Percentiles rank a stretch among this genome's conserved stretches.
phyloP scores from a whole-genome alignment of 2,888 invertebrate species.

The Philereme transversata region DNA sequence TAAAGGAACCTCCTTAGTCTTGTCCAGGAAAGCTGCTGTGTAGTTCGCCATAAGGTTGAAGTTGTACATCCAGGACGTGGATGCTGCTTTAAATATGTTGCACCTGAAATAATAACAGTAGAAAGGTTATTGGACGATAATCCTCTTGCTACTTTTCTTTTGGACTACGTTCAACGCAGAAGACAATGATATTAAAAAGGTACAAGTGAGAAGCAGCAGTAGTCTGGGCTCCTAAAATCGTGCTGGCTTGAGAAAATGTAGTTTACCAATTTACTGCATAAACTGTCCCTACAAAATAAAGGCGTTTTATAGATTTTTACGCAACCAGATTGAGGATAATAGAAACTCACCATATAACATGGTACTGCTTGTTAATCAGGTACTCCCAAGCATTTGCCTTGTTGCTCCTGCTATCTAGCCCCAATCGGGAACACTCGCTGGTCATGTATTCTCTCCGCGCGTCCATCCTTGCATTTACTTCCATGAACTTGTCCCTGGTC shows the following conservation, averaged over 20 bases:
- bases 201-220: no score
- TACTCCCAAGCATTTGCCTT: constrained; percentile 94
- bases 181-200: no score
- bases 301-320: neutral
- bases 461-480: constrained; percentile 85
- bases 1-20: constrained; percentile 90
- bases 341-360: constrained; percentile 88
- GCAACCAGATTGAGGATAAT: no score
- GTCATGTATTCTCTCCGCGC: constrained; percentile 83
- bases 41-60: constrained; percentile 94
- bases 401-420: constrained; percentile 85
- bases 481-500: constrained; percentile 80
- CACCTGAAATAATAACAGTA: constrained; percentile 77
- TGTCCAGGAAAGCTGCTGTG: constrained; percentile 89
- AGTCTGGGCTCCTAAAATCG: no score
- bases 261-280: no score
- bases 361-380: constrained; percentile 90
- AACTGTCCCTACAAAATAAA: neutral
- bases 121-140: no score
- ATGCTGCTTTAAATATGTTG: constrained; percentile 92
- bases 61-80: constrained; percentile 97
- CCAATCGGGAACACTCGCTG: constrained; percentile 84
- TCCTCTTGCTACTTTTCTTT: no score
- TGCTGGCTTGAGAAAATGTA: no score
- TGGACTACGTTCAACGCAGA: no score